phyloP scores from a whole-genome alignment of 2,113 vertebrate species.

The Athene noctua region DNA sequence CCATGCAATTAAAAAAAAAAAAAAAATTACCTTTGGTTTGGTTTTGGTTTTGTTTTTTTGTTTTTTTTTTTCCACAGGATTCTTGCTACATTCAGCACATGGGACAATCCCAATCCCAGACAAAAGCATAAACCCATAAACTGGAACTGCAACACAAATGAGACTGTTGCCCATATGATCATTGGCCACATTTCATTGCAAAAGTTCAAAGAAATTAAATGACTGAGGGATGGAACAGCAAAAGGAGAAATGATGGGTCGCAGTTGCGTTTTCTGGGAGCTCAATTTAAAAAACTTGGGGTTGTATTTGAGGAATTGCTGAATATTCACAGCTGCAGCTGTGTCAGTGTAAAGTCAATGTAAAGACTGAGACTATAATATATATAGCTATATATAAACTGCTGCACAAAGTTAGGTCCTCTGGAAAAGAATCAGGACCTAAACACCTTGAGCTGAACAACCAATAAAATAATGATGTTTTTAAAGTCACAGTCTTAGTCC shows the following conservation, averaged over 20 bases:
- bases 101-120: not conserved
- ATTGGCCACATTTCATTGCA: not conserved
- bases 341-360: constrained; percentile 34
- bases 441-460: constrained; percentile 22
- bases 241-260: constrained; percentile 15
- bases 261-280: constrained; percentile 39
- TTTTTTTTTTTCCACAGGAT: not conserved
- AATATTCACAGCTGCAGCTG: constrained; percentile 62
- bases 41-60: too few species aligned
- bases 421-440: constrained; percentile 1
- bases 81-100: not conserved
- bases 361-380: constrained; percentile 35
- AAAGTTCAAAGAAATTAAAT: not conserved
- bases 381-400: constrained; percentile 51
- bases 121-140: constrained; percentile 2
- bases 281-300: constrained; percentile 42
- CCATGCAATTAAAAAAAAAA: too few species aligned
- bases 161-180: not conserved
- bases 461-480: not conserved
- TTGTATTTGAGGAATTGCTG: constrained; percentile 50
- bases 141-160: not conserved
- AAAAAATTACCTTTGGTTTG: not conserved
- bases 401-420: not conserved
- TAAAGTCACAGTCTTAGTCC: not conserved
- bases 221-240: not conserved